Base-by-base conservation (phyloP, 2,113 vertebrate species). In the Brachirus orientalis region DNA sequence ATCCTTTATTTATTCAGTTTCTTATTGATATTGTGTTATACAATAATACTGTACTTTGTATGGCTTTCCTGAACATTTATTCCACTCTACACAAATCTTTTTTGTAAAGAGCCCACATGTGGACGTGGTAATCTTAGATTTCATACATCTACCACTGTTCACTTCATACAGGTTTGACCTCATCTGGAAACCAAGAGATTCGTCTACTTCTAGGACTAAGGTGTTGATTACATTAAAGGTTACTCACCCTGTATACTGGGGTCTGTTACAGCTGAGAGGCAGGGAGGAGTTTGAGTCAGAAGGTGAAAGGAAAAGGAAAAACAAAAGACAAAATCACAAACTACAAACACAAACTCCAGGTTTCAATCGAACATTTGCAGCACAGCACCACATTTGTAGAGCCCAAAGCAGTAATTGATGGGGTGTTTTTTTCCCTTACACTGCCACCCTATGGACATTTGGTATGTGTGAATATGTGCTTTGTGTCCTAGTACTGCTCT, bases 241-340 rank as follows among this genome's bases (percentile, higher is more conserved):
- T 59, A 83, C 91, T 92, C 75, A 92, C 91, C 83, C 48, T 83
- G 65, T 63, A 37, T 70, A 68, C 45, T 72, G 60, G 72, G 19
- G 20, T 88, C 85, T 44, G 75, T 5, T 12, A 19, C 78, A 69
- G 82, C 90, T 88, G 79, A 65, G 18, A 53, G 46, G 12, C 28
- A n/a, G n/a, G n/a, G n/a, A n/a, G 40, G 46, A 51, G 50, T 77
- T 59, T 28, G 13, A 66, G 36, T 54, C 33, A 55, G 17, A 64
- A 20, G 10, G 14, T 7, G 7, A n/a, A 41, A 65, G 28, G 8
- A 47, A 37, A 68, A 56, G 10, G 8, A 1, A 55, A 2, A 45
- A 18, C 10, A 3, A 3, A 7, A 16, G 45, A 52, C 40, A 28
- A n/a, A 56, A 70, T 40, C 43, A 50, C 18, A 28, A 22, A 5